Evolutionary conservation across 2,113 vertebrate species (phyloP).

Genomic region (Meriones unguiculatus): DNA sequence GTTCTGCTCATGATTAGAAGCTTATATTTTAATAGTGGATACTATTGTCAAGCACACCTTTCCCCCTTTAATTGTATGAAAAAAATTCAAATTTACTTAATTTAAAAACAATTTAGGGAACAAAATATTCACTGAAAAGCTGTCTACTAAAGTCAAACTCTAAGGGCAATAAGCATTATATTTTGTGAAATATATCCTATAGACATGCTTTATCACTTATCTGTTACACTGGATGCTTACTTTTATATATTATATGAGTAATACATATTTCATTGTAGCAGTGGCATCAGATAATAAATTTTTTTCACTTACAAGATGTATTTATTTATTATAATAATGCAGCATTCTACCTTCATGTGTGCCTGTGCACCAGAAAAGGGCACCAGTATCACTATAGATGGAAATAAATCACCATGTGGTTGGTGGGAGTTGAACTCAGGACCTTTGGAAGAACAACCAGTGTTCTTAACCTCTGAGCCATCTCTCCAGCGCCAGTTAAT

Average conservation of each 20-base stretch:
- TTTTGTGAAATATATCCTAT: not conserved
- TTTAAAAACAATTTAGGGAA: not conserved
- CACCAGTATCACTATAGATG: too few species aligned
- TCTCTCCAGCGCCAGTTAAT: too few species aligned
- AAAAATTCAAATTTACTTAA: constrained; percentile 40
- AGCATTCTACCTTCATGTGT: too few species aligned
- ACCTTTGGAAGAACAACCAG: too few species aligned
- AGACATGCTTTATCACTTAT: not conserved
- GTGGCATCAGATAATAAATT: not conserved
- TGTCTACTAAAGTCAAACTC: constrained; percentile 18
- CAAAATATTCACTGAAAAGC: not conserved
- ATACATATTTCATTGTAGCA: constrained; percentile 12
- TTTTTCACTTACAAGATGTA: too few species aligned
- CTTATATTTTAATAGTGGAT: not conserved
- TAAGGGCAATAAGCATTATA: constrained; percentile 18
- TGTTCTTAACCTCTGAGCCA: too few species aligned
- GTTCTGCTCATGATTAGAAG: not conserved
- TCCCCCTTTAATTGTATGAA: not conserved
- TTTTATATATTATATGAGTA: not conserved
- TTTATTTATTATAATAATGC: too few species aligned
- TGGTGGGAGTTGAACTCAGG: too few species aligned
- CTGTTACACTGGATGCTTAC: not conserved
- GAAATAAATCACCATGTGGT: too few species aligned
- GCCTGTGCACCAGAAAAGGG: too few species aligned
- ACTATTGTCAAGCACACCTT: not conserved